Evolutionary conservation across 2,888 invertebrate genomes (phyloP).

Genomic region (Frankliniella fusca): DNA sequence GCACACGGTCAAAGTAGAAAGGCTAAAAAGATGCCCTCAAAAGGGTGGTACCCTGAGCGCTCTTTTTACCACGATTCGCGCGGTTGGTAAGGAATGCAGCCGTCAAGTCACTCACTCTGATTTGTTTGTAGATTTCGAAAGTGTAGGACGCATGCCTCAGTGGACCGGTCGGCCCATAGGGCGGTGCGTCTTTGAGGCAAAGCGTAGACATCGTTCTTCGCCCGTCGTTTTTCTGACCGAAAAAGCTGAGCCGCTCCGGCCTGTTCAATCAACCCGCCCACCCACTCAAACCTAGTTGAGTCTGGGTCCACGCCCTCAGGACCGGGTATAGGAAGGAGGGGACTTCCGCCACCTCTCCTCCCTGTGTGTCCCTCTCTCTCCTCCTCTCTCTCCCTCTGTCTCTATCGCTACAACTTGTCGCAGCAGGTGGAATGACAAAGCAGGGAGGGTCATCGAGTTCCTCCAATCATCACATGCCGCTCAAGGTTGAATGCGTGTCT

Average conservation of each 20-base stretch:
- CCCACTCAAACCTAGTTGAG: not conserved
- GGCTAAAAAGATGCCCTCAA: too few relatives aligned
- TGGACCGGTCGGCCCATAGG: not conserved
- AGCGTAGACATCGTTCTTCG: not conserved
- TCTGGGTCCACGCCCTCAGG: not conserved
- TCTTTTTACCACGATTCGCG: not conserved
- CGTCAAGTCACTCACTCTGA: not conserved
- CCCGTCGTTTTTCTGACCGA: not conserved
- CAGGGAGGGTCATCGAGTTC: not conserved
- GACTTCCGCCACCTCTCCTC: not conserved
- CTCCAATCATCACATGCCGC: too few relatives aligned
- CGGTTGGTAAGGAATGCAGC: not conserved
- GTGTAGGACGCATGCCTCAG: not conserved
- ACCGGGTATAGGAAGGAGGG: not conserved
- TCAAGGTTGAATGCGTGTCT: too few relatives aligned
- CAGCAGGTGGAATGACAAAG: not conserved
- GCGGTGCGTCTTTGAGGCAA: conserved; percentile 6
- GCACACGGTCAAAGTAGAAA: not conserved
- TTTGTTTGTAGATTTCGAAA: conserved; percentile 18
- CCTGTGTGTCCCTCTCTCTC: not conserved
- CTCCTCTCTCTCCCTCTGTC: not conserved
- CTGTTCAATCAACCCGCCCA: not conserved
- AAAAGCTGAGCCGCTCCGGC: not conserved
- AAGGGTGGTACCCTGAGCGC: too few relatives aligned
- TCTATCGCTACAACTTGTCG: not conserved